phyloP scores from a whole-genome alignment of 2,888 invertebrate species.

The Brachycybe producta region DNA sequence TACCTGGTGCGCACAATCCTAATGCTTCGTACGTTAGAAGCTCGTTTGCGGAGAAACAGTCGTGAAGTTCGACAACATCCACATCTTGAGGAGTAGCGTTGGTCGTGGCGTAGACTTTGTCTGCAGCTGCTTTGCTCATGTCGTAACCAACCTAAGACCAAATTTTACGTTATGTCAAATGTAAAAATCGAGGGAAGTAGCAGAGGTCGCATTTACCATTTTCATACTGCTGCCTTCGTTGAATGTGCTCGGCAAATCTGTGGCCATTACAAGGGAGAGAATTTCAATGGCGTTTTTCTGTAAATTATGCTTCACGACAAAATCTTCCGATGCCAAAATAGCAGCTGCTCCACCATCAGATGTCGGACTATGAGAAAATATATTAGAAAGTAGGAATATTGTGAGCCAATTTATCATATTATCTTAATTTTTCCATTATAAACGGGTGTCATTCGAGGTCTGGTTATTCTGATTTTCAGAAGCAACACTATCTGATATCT shows the following conservation, averaged over 20 bases:
- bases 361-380: slow-evolving; percentile 51
- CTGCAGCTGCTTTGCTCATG: slow-evolving; percentile 75
- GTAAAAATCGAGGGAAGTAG: slow-evolving; percentile 6
- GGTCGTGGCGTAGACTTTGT: slow-evolving; percentile 58
- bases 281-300: slow-evolving; percentile 86
- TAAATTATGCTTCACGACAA: slow-evolving; percentile 68
- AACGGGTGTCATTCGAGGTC: too few relatives aligned
- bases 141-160: slow-evolving; percentile 63
- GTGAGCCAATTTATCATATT: background rate
- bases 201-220: slow-evolving; percentile 40
- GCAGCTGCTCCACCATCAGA: slow-evolving; percentile 97
- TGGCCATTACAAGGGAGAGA: slow-evolving; percentile 90
- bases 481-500: too few relatives aligned
- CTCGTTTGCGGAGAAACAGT: slow-evolving; percentile 96
- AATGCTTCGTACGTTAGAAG: slow-evolving; percentile 93
- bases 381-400: background rate
- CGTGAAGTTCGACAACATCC: slow-evolving; percentile 90
- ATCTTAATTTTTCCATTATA: background rate
- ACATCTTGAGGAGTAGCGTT: slow-evolving; percentile 63
- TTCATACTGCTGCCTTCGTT: slow-evolving; percentile 64
- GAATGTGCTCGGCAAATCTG: slow-evolving; percentile 78
- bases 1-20: slow-evolving; percentile 58
- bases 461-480: too few relatives aligned
- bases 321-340: slow-evolving; percentile 78
- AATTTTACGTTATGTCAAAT: slow-evolving; percentile 2